phyloP scores from a whole-genome alignment of 2,113 vertebrate genomes.

The Bostrychus sinensis region DNA sequence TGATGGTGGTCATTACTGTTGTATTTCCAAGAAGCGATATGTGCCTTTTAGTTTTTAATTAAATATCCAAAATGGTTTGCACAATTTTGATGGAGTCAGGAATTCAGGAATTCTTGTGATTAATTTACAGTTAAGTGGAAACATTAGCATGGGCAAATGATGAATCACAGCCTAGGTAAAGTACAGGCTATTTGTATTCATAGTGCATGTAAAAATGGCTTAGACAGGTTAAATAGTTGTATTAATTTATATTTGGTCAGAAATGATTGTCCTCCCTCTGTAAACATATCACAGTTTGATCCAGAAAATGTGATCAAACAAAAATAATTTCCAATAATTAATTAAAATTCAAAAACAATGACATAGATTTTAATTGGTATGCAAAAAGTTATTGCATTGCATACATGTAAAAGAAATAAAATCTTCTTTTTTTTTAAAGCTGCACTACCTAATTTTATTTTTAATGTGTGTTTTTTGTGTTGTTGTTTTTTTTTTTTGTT shows the following conservation, averaged over 20 bases:
- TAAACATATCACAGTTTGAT: slow-evolving; percentile 6
- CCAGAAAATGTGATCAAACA: slow-evolving; percentile 8
- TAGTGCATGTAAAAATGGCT: not conserved
- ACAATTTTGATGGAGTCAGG: slow-evolving; percentile 1
- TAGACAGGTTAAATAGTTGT: not conserved
- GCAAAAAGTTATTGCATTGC: too few species aligned
- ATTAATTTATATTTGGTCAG: slow-evolving; percentile 9
- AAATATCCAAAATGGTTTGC: slow-evolving; percentile 21
- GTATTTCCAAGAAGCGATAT: slow-evolving; percentile 18
- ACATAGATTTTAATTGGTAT: too few species aligned
- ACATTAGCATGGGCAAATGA: not conserved
- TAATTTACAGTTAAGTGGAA: slow-evolving; percentile 4
- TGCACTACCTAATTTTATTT: too few species aligned
- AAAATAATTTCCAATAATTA: not conserved
- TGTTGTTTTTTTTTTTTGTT: too few species aligned
- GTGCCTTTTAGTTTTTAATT: slow-evolving; percentile 21
- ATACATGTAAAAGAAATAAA: too few species aligned
- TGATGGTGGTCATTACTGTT: slow-evolving; percentile 9
- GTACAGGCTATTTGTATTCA: not conserved
- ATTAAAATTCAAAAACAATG: too few species aligned
- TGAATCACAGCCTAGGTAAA: slow-evolving; percentile 5
- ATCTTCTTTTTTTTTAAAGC: too few species aligned
- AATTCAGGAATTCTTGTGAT: slow-evolving; percentile 2
- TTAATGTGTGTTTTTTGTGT: too few species aligned
- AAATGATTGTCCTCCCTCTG: slow-evolving; percentile 9